These are phyloP conservation scores for Threskiornis aethiopicus DNA, from an alignment of 2,797 vertebrate species.

Conservation along the genomic window DNA sequence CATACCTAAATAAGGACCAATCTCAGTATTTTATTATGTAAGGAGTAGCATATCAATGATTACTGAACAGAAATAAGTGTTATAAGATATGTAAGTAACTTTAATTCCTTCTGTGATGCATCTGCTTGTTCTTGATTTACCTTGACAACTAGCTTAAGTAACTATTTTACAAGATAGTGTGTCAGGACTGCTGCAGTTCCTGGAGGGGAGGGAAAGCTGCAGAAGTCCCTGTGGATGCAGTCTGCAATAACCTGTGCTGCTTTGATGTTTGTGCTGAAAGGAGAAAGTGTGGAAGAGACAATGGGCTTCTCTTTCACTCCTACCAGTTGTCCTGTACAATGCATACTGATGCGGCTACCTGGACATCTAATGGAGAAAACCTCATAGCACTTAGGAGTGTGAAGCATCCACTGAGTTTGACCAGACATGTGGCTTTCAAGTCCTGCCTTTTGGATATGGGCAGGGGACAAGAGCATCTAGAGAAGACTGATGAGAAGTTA, in stretches of 20 bases:
- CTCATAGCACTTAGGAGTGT: neutral
- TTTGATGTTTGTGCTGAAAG: neutral
- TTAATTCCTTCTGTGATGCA: neutral
- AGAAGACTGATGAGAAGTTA: neutral
- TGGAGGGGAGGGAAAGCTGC: neutral
- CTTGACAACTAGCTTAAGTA: neutral
- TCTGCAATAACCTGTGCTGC: neutral
- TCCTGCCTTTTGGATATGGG: neutral
- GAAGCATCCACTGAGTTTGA: neutral
- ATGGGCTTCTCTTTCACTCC: neutral
- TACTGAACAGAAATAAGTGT: neutral
- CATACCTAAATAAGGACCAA: neutral
- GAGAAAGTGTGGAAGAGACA: neutral
- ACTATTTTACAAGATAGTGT: neutral
- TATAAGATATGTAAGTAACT: neutral
- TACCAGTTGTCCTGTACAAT: neutral
- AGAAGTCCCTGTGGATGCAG: neutral
- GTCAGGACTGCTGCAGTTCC: neutral
- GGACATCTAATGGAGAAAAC: neutral
- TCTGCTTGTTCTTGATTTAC: neutral
- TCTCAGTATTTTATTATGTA: neutral
- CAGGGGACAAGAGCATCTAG: neutral
- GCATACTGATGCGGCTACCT: no score
- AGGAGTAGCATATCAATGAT: neutral
- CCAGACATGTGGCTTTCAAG: neutral